Conservation (phyloP, 2,113 vertebrate species). For the Pseudorectes ferrugineus region DNA sequence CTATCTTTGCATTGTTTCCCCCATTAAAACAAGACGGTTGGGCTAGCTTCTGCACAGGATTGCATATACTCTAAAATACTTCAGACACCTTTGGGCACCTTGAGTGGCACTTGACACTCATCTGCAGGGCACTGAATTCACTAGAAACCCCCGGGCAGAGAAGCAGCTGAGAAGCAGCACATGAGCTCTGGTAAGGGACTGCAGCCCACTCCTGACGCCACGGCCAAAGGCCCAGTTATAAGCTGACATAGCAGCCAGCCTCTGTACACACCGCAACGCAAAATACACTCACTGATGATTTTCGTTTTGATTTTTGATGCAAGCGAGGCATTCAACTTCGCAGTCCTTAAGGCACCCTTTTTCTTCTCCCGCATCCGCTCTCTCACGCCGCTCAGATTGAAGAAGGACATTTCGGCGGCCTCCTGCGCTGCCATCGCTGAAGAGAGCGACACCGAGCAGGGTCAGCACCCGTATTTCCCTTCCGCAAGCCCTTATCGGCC, state of each 20-base stretch:
- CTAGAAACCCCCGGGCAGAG: background rate
- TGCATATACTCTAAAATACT: background rate
- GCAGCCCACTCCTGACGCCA: background rate
- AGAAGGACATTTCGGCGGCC: background rate
- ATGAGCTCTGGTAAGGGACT: too few relatives aligned
- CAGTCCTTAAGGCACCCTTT: constrained; percentile 10
- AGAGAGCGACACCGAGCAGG: background rate
- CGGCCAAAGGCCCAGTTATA: background rate
- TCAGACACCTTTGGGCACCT: background rate
- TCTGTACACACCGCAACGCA: accelerated
- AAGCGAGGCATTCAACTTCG: constrained; percentile 68
- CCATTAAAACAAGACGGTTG: background rate
- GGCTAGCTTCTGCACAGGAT: background rate
- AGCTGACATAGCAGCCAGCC: accelerated
- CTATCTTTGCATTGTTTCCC: background rate
- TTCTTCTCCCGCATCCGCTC: constrained; percentile 63
- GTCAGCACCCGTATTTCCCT: background rate
- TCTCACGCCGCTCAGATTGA: background rate
- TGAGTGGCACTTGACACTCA: too few relatives aligned
- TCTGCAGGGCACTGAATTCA: background rate
- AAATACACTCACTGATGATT: constrained; percentile 72
- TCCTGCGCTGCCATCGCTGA: background rate
- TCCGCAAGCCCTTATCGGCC: background rate
- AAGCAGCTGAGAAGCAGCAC: background rate
- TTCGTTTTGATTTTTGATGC: constrained; percentile 81